phyloP scores from a whole-genome alignment of 2,888 invertebrate genomes.

The Xylota sylvarum region DNA sequence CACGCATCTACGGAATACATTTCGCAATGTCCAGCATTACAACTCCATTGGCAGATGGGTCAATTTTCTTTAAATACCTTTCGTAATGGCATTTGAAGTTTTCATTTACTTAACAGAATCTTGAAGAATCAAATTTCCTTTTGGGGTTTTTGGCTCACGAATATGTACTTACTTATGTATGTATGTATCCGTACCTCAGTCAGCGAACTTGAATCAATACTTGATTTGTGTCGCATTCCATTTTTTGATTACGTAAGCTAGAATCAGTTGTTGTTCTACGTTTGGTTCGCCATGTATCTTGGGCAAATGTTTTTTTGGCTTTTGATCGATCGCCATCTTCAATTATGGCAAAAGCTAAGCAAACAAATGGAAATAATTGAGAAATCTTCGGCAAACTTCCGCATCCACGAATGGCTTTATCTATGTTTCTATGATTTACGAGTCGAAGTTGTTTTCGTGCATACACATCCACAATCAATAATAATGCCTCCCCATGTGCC shows the following conservation, averaged over 20 bases:
- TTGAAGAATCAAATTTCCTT: constrained; percentile 33
- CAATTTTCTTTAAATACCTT: not conserved
- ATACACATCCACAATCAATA: not conserved
- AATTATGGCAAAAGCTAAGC: constrained; percentile 23
- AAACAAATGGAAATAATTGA: constrained; percentile 24
- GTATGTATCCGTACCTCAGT: constrained; percentile 25
- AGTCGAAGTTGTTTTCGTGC: constrained; percentile 36
- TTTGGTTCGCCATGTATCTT: not conserved
- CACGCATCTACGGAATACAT: too few relatives aligned
- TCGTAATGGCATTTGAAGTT: not conserved
- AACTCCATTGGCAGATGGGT: not conserved
- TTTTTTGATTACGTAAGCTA: constrained; percentile 29
- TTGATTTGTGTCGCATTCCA: constrained; percentile 1
- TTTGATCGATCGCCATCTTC: constrained; percentile 45
- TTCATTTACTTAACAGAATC: constrained; percentile 14
- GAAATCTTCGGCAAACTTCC: constrained; percentile 30
- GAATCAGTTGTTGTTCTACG: not conserved
- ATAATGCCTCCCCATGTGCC: constrained; percentile 11
- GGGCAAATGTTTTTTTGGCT: not conserved
- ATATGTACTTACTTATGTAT: not conserved
- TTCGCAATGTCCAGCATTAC: constrained; percentile 3
- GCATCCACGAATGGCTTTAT: constrained; percentile 29
- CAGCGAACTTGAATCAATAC: constrained; percentile 54
- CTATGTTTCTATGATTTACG: constrained; percentile 38
- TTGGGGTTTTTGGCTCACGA: constrained; percentile 20